Conservation (phyloP, 2,113 vertebrate species). For the Pholis gunnellus region DNA sequence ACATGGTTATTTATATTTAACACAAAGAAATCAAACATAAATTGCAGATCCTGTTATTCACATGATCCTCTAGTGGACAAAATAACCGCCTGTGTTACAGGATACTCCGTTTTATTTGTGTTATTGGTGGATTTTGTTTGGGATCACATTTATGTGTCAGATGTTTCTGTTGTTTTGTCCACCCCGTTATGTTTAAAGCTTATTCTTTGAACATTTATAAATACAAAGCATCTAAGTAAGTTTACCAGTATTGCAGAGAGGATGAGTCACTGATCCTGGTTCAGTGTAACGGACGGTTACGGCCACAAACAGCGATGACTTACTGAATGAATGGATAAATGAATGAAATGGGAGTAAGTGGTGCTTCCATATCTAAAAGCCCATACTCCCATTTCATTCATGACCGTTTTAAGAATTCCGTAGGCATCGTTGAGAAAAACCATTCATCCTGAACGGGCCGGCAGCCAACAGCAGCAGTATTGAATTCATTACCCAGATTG, state of each 20-base stretch:
- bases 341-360: conserved; percentile 29
- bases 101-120: not conserved
- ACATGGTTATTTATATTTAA: not conserved
- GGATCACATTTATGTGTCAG: not conserved
- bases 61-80: not conserved
- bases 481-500: conserved; percentile 58
- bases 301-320: not conserved
- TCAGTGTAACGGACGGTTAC: not conserved
- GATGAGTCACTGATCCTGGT: conserved; percentile 10
- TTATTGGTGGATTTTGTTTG: not conserved
- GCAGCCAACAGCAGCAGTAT: conserved; percentile 29
- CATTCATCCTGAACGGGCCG: conserved; percentile 17
- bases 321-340: conserved; percentile 16
- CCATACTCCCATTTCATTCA: conserved; percentile 35
- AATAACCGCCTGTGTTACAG: not conserved
- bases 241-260: not conserved
- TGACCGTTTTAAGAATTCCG: conserved; percentile 7
- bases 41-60: not conserved
- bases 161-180: not conserved
- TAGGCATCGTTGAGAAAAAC: conserved; percentile 15
- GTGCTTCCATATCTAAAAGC: conserved; percentile 13
- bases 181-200: not conserved
- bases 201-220: not conserved
- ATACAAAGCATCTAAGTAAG: not conserved
- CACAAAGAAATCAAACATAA: not conserved